phyloP scores from a whole-genome alignment of 2,797 vertebrate species.

The Scolopax bukidnonensis region DNA sequence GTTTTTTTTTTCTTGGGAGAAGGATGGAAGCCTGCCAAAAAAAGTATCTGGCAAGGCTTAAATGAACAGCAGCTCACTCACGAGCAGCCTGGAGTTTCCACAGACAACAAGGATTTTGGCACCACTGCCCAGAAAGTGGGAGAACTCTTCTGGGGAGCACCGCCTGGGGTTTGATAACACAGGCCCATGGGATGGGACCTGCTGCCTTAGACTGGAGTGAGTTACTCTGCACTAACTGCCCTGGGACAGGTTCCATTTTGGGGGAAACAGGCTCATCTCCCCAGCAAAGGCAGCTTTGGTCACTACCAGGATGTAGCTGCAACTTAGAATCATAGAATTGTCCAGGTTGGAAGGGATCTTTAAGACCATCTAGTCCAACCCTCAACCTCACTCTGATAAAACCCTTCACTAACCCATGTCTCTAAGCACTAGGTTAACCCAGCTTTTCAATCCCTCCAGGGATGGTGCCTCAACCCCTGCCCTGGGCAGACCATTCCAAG shows the following conservation, averaged over 20 bases:
- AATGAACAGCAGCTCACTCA: slow-evolving; percentile 44
- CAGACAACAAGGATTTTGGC: not conserved
- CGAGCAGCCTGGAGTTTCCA: not conserved
- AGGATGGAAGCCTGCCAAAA: slow-evolving; percentile 51
- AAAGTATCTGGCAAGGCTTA: slow-evolving; percentile 62
- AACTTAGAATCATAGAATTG: not conserved
- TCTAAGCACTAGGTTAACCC: too few species aligned
- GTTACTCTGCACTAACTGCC: not conserved
- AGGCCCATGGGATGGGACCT: not conserved
- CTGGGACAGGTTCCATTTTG: not conserved
- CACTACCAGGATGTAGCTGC: not conserved
- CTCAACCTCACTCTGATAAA: too few species aligned
- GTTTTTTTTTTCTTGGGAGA: slow-evolving; percentile 4
- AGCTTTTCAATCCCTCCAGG: too few species aligned
- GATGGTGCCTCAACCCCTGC: too few species aligned
- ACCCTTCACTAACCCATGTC: too few species aligned
- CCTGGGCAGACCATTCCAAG: too few species aligned
- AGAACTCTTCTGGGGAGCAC: not conserved
- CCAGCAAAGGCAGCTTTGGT: not conserved
- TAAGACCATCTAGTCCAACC: too few species aligned
- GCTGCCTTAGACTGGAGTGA: not conserved
- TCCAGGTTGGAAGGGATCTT: too few species aligned
- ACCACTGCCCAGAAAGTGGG: not conserved
- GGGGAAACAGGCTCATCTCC: accelerated
- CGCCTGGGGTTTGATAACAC: accelerated